These are phyloP conservation scores for Chironomus striatipennis DNA, from an alignment of 1,140 invertebrate genomes.

Conservation along the genomic window DNA sequence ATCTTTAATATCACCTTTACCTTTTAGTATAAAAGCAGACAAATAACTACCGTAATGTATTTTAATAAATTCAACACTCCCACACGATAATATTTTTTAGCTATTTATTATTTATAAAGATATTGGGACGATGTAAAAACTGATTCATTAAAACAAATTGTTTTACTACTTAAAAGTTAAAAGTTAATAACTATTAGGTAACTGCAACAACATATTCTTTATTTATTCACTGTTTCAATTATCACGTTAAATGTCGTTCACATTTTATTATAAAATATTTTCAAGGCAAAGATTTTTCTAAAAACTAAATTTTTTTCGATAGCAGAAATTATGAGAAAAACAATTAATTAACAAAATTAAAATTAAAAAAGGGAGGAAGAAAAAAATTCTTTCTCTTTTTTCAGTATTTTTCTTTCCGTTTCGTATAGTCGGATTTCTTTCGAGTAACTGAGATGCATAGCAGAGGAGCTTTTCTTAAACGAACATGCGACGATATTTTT, in stretches of 20 bases:
- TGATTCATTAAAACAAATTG: too few relatives aligned
- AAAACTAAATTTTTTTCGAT: neutral
- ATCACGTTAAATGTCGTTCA: too few relatives aligned
- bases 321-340: neutral
- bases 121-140: too few relatives aligned
- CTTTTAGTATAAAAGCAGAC: too few relatives aligned
- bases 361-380: neutral
- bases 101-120: too few relatives aligned
- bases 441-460: neutral
- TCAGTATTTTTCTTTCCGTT: conserved; percentile 10
- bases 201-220: neutral
- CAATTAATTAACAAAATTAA: neutral
- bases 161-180: too few relatives aligned
- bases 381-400: neutral
- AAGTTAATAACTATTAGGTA: too few relatives aligned
- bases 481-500: neutral
- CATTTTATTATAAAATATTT: neutral
- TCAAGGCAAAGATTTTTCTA: neutral
- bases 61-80: neutral
- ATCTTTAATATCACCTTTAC: too few relatives aligned
- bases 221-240: neutral
- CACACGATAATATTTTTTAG: neutral
- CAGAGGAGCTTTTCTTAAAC: neutral
- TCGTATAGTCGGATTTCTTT: conserved; percentile 12
- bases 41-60: neutral